phyloP scores from a whole-genome alignment of 2,888 invertebrate genomes.

The Apamea sordens region DNA sequence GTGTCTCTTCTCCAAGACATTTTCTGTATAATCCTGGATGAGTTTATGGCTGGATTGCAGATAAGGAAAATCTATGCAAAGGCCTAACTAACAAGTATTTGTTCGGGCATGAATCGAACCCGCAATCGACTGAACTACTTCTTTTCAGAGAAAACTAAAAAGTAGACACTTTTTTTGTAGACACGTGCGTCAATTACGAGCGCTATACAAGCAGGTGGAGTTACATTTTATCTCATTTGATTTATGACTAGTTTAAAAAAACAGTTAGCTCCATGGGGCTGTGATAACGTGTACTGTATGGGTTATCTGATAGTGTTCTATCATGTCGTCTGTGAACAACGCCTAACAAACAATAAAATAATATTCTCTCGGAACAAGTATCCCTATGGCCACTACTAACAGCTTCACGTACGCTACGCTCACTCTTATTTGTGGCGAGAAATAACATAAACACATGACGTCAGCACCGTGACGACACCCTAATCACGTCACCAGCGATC shows the following conservation, averaged over 20 bases:
- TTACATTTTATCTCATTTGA: slow-evolving; percentile 9
- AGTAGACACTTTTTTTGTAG: too few species aligned
- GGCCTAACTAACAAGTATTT: background rate
- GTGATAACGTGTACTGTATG: background rate
- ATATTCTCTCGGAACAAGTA: background rate
- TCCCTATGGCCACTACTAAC: background rate
- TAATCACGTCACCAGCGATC: slow-evolving; percentile 31
- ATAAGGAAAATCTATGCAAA: background rate
- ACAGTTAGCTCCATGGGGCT: background rate
- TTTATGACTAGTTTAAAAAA: background rate
- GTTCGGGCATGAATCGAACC: background rate
- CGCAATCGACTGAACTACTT: background rate
- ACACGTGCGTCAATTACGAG: background rate
- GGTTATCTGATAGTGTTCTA: background rate
- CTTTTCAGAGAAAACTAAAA: background rate
- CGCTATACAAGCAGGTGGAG: background rate
- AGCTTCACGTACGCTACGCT: slow-evolving; percentile 2
- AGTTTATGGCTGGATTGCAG: background rate
- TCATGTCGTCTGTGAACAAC: background rate
- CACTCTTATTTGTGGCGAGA: background rate
- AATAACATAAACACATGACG: slow-evolving; percentile 25
- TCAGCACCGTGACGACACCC: slow-evolving; percentile 27
- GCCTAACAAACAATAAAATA: background rate
- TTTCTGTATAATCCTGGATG: background rate
- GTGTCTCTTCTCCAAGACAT: background rate